Base-by-base conservation (phyloP, 1,140 invertebrate species). In the Trypoxylus dichotomus region DNA sequence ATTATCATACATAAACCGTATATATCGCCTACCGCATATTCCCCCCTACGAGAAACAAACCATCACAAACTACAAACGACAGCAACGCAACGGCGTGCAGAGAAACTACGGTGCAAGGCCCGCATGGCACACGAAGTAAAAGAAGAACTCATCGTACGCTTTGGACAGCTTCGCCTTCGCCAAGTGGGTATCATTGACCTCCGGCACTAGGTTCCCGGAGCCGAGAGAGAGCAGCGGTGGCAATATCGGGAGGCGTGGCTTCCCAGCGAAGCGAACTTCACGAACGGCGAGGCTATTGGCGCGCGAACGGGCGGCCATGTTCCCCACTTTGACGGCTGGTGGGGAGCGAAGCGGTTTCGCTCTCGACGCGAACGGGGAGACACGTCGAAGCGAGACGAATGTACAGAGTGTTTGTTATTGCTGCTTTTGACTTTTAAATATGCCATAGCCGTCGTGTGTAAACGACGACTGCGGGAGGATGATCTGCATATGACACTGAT, bases 381-480 rank as follows among this genome's bases (percentile, higher is more conserved):
- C 13, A 68, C 60, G 24, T 27, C 24, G 60, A 13, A 21, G 11
- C 8, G 19, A 29, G 60, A 24, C 25, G 24, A 29, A 68, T 68
- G 60, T 68, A 68, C 60, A 25, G 60, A 68, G 60, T 68, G 60
- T 68, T 68, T 68, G 60, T 68, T 68, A 29, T 68, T 68, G 60
- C 60, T 68, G 60, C 27, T 68, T 68, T 68, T 68, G 60, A 29
- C 60, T 68, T 68, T 68, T 29, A 68, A 68, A 68, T 68, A 68
- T 29, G 60, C 60, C 24, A 15, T 54, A 8, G 32, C 10, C 21
- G 21, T 54, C 47, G 47, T 21, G 47, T 58, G 47, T 58, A 58
- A 1, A 58, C 15, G 47, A 58, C 24, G 60, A 68, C 60, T 25
- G 24, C 27, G 47, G 60, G 19, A 68, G 19, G 6, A 54, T 54